A percentile compares a stretch with the other conserved stretches of the same genome.
Conservation (phyloP, 2,888 invertebrate species). For the Marasmarcha lunaedactyla region DNA sequence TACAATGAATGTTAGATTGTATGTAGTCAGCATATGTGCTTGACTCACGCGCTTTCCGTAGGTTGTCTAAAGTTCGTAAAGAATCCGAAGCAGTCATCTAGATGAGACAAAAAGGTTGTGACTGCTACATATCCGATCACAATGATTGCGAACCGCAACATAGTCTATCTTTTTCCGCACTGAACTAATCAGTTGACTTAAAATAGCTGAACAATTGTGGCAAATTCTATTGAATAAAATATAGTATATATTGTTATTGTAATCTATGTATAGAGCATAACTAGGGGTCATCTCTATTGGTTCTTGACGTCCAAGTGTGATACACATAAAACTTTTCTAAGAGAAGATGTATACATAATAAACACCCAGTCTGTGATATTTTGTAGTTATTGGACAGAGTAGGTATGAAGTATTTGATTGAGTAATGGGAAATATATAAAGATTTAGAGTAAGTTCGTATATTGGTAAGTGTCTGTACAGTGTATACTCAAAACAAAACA, state of each 20-base stretch:
- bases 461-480: constrained; percentile 59
- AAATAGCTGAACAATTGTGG: constrained; percentile 9
- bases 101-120: constrained; percentile 52
- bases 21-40: constrained; percentile 50
- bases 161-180: no score
- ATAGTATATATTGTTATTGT: constrained; percentile 49
- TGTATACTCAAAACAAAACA: constrained; percentile 51
- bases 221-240: constrained; percentile 46
- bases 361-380: constrained; percentile 70
- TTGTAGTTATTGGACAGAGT: constrained; percentile 67
- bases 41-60: constrained; percentile 39
- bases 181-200: neutral
- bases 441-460: constrained; percentile 60
- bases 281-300: constrained; percentile 60
- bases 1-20: constrained; percentile 60
- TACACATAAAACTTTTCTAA: constrained; percentile 65
- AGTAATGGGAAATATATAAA: constrained; percentile 55
- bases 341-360: constrained; percentile 70
- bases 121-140: constrained; percentile 58
- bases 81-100: constrained; percentile 35
- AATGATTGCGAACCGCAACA: neutral
- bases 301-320: constrained; percentile 67
- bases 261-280: constrained; percentile 2
- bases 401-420: constrained; percentile 65
- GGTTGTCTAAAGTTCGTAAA: constrained; percentile 23